Conservation (phyloP, 2,888 invertebrate species). For the Plebejus argus region DNA sequence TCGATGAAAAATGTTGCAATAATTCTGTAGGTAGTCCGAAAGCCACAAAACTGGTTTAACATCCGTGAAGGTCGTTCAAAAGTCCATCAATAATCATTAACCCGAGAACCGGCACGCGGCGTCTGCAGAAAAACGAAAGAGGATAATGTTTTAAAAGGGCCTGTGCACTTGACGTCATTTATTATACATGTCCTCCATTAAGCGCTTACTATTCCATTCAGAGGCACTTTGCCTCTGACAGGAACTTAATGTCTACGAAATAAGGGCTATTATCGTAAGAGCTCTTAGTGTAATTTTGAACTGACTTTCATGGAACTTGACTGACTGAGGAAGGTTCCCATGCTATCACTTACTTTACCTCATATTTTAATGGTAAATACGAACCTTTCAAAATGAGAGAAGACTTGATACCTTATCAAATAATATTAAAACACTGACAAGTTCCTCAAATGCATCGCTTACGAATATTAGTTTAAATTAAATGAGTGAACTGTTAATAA, state of each 20-base stretch:
- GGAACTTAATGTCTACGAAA: background rate
- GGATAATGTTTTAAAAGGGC: constrained; percentile 18
- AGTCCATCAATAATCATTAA: constrained; percentile 14
- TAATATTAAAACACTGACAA: too few species aligned
- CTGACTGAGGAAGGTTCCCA: too few species aligned
- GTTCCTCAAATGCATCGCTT: too few species aligned
- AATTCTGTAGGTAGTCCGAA: background rate
- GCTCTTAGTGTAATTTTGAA: background rate
- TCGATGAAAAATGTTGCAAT: background rate
- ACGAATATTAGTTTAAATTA: too few species aligned
- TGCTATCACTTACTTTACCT: background rate
- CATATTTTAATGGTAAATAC: background rate
- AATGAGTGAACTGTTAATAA: too few species aligned
- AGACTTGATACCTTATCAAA: too few species aligned
- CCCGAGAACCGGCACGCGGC: background rate
- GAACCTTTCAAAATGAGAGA: too few species aligned
- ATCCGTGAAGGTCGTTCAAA: constrained; percentile 17
- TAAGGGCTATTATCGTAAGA: background rate
- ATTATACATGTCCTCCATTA: constrained; percentile 21
- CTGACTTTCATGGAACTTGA: too few species aligned
- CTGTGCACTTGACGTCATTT: constrained; percentile 23
- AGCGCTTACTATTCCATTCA: background rate
- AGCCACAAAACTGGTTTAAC: constrained; percentile 15
- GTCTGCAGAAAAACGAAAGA: constrained; percentile 5
- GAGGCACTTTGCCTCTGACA: background rate